Base-by-base conservation (phyloP, 2,797 vertebrate species). In the Neoniphon sammara region DNA sequence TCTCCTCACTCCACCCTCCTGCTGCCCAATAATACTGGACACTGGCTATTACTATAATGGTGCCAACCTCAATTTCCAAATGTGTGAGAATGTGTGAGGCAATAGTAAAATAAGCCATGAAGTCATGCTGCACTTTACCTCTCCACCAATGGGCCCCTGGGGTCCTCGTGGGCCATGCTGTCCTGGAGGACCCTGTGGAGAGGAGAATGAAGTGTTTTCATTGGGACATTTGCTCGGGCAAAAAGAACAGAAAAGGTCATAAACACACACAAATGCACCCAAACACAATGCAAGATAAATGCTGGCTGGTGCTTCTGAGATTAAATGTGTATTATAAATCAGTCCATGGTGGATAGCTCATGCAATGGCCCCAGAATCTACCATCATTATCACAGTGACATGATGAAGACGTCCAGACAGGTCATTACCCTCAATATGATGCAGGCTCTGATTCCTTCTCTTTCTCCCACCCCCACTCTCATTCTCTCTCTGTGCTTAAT, bases 151-250 rank as follows among this genome's bases (percentile, higher is more conserved):
- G 42, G 95, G 78, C 46, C 97, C 97, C 50, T 91, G 94, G 6
- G 96, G 94, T 4, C 97, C 97, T 59, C 93, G 90, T 42, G 96
- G 96, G 9, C 97, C 97, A 12, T 91, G 94, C 31, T 95, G 94
- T 82, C 97, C 97, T 7, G 96, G 96, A 25, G 95, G 96, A 17
- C 97, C 97, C 97, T 98, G 89, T 27, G 39, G 75, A 89, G 74
- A 89, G 42, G 88, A 39, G 88, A 81, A 79, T 64, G 0, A 52
- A 62, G 78, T 62, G 21, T 63, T 79, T 77, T 74, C 6, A 82
- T 73, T 36, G 75, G 44, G 31, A 73, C 61, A n/a, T 54, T 34
- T 56, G 39, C 9, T 20, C 56, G 59, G 59, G 75, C 27, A 66
- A 34, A n/a, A 59, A 62, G 7, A 18, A 67, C 34, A 61, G 31